These are phyloP conservation scores for Staurois parvus DNA, from an alignment of 2,797 vertebrate genomes.

Conservation along the genomic window DNA sequence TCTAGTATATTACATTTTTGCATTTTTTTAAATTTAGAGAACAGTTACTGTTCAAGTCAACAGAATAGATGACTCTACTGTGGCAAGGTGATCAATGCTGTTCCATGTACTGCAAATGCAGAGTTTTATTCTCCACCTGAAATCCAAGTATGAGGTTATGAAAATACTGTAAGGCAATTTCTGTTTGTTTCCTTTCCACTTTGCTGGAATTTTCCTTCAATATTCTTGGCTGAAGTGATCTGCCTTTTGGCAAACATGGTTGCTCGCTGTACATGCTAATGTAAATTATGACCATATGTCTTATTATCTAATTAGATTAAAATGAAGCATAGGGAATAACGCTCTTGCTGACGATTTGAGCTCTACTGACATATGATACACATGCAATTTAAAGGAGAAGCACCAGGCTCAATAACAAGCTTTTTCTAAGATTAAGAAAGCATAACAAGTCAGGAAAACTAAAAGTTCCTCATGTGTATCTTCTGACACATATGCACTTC, in stretches of 20 bases:
- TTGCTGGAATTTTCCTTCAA: neutral
- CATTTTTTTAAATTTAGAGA: too few species aligned
- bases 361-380: neutral
- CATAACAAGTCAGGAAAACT: too few species aligned
- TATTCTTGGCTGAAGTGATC: neutral
- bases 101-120: neutral
- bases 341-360: neutral
- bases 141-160: neutral
- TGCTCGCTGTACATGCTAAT: slow-evolving; percentile 6
- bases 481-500: neutral
- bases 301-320: slow-evolving; percentile 37
- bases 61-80: too few species aligned
- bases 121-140: neutral
- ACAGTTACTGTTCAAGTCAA: too few species aligned
- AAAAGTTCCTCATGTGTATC: too few species aligned
- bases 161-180: neutral
- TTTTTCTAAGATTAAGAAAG: neutral
- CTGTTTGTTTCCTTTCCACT: neutral
- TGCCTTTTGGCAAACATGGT: slow-evolving; percentile 10
- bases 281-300: slow-evolving; percentile 34
- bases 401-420: neutral
- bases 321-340: neutral
- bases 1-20: too few species aligned
- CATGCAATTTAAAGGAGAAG: neutral
- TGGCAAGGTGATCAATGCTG: too few species aligned